Evolutionary conservation across 2,888 invertebrate genomes (phyloP).

Genomic region (Trichopoda pennipes): DNA sequence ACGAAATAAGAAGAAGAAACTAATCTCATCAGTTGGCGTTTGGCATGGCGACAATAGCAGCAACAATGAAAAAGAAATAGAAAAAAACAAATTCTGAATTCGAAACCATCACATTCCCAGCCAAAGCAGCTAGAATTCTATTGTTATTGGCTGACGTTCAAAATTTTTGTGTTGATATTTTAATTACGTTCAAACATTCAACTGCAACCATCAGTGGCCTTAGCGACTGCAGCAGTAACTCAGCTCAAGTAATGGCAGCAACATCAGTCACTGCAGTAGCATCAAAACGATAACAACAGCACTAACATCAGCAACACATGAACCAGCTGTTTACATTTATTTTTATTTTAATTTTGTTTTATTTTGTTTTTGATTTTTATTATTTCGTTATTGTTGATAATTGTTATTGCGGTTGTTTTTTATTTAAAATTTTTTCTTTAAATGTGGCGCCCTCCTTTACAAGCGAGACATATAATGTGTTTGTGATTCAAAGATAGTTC

Average conservation of each 20-base stretch:
- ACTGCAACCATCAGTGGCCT: slow-evolving; percentile 15
- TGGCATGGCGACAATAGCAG: slow-evolving; percentile 49
- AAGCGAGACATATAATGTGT: slow-evolving; percentile 59
- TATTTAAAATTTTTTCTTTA: slow-evolving; percentile 28
- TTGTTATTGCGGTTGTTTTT: slow-evolving; percentile 35
- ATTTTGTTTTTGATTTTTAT: slow-evolving; percentile 38
- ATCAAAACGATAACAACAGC: slow-evolving; percentile 30
- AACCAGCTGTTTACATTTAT: slow-evolving; percentile 63
- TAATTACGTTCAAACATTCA: slow-evolving; percentile 69
- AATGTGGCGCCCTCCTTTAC: slow-evolving; percentile 68
- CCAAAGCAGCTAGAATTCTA: slow-evolving; percentile 46
- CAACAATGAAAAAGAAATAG: slow-evolving; percentile 25
- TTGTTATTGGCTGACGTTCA: slow-evolving; percentile 73
- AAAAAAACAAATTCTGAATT: slow-evolving; percentile 44
- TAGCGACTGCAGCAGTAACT: neutral
- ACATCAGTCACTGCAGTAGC: slow-evolving; percentile 13
- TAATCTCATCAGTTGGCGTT: slow-evolving; percentile 60
- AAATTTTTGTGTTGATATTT: slow-evolving; percentile 70
- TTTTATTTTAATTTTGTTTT: slow-evolving; percentile 1
- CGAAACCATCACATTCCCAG: slow-evolving; percentile 49
- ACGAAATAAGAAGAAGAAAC: slow-evolving; percentile 34
- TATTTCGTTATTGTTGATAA: slow-evolving; percentile 46
- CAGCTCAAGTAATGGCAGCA: slow-evolving; percentile 23
- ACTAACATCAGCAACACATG: slow-evolving; percentile 48
- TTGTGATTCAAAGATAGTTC: slow-evolving; percentile 54